Base-by-base conservation (phyloP, 2,888 invertebrate species). In the Chrysina gloriosa region DNA sequence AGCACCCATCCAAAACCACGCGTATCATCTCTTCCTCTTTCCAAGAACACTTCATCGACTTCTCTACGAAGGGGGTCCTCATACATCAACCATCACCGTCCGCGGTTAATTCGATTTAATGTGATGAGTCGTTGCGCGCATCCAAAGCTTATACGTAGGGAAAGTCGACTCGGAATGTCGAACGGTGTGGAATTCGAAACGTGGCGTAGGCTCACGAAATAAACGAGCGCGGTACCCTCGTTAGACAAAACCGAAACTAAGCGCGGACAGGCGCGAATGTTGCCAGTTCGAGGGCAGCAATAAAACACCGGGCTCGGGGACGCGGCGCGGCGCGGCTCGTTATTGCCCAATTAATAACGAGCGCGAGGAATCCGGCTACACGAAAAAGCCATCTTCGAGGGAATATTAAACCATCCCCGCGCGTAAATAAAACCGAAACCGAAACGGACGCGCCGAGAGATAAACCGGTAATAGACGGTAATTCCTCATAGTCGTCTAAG, bases 271-370 rank as follows among this genome's bases (percentile, higher is more conserved):
- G 68, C 68, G 72, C 71, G 72, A 77, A 77, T 74, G 77, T 71
- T 70, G 73, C 68, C 73, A 70, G 71, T 71, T 69, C 71, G 63
- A 48, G 67, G 72, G 71, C 71, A 67, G 75, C 75, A 77, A 79
- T 77, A 78, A 78, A 78, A 77, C 75, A 77, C 27, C n/a, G 27
- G n/a, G 27, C 14, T 14, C 29, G 2, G 27, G 19, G 27, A 27
- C 25, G 27, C 27, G 6, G n/a, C 71, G 70, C 72, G 74, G 74
- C 75, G 73, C 73, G 73, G 74, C 77, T 76, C 78, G 77, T 80
- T 80, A 81, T 81, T 80, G 80, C 79, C 81, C 82, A 82, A 82
- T 82, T 82, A 82, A 82, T 82, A 82, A 80, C 78, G 77, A 74
- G 71, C 76, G 72, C 68, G 72, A 74, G 80, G 82, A 82, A 82